Base-by-base conservation (phyloP, 2,113 vertebrate species). In the Brachyhypopomus occidentalis region DNA sequence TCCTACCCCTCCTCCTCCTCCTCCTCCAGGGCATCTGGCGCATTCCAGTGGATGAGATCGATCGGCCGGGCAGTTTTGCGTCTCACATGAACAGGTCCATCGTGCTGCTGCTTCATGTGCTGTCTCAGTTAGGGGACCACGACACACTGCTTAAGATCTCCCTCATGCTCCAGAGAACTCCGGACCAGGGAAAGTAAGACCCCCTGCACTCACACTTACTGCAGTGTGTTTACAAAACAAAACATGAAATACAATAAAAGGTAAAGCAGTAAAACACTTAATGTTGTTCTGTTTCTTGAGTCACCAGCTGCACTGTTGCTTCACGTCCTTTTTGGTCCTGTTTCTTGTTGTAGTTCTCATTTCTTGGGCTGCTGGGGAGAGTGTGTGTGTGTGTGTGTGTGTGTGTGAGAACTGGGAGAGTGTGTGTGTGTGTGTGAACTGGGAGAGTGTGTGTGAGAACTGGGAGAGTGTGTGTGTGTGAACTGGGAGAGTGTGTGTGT, bases 1-100 rank as follows among this genome's bases (percentile, higher is more conserved):
- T n/a, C n/a, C n/a, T n/a, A n/a, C n/a, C n/a, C n/a, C n/a, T n/a
- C n/a, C n/a, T n/a, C n/a, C n/a, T n/a, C n/a, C n/a, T 30, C 79
- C 72, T 84, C 78, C 83, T 20, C 19, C 88, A 99, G 98, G 98
- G 98, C 92, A 98, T 99, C 95, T 99, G 98, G 97, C 95, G 97
- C 87, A 99, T 99, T 92, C 98, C 97, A 75, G 97, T 99, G 92
- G 98, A 99, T 92, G 98, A 99, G 92, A 99, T 99, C 23, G 97
- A 99, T 94, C 96, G 97, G 77, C 98, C 97, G 0, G 98, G 97
- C 90, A 99, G 98, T 90, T 99, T 99, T 59, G 97, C 97, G 27
- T 99, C 96, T 92, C 98, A 99, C 95, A 99, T 99, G 97, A 99
- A 98, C 95, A 95, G 97, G 87, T 99, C 98, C 78, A 96, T 99